Evolutionary conservation across 2,113 vertebrate genomes (phyloP).

Genomic region (Sceloporus undulatus): DNA sequence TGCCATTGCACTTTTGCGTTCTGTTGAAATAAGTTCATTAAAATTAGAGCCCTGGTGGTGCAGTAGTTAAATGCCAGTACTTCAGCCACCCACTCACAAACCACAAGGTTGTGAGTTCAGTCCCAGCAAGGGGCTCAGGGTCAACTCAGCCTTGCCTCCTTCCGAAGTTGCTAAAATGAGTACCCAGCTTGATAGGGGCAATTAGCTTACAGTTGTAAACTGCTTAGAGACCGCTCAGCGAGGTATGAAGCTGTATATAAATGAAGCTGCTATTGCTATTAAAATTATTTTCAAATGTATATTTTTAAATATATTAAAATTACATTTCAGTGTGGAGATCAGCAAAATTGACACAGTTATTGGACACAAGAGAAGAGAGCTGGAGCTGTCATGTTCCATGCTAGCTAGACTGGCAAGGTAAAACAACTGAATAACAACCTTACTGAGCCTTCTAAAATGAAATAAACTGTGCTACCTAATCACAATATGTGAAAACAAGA

Average conservation of each 20-base stretch:
- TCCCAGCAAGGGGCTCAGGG: no score
- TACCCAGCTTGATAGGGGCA: no score
- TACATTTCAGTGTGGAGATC: conserved; percentile 84
- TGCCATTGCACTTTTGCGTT: neutral
- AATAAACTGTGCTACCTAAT: neutral
- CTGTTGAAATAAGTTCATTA: neutral
- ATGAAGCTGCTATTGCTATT: neutral
- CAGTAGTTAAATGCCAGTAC: no score
- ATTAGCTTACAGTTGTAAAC: no score
- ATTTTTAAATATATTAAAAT: conserved; percentile 60
- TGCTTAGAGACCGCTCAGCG: no score
- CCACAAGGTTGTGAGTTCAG: no score
- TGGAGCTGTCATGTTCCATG: conserved; percentile 82
- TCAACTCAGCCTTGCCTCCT: no score
- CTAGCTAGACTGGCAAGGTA: conserved; percentile 78
- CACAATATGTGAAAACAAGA: neutral
- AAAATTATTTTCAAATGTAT: conserved; percentile 21
- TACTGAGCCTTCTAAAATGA: neutral
- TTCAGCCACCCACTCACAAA: no score
- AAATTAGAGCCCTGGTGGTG: neutral
- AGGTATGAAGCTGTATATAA: no score
- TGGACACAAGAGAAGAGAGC: conserved; percentile 81
- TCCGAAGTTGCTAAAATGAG: no score
- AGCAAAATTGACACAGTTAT: conserved; percentile 76
- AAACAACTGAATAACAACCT: neutral